Base-by-base conservation (phyloP, 2,113 vertebrate genomes). In the Rutilus rutilus region DNA sequence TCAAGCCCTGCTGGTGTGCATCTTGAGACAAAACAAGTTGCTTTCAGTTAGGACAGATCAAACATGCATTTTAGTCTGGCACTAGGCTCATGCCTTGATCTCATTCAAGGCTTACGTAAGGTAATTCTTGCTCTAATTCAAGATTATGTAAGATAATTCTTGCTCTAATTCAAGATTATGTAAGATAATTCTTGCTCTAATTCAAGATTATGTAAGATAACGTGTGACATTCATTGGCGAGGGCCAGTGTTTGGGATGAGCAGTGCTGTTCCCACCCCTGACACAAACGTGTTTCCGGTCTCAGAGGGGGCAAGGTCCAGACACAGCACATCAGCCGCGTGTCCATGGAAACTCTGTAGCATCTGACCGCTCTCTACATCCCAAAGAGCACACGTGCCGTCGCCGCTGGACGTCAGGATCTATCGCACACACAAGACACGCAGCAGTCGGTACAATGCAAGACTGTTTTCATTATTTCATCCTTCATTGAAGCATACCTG, bases 331-430 rank as follows among this genome's bases (percentile, higher is more conserved):
- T 99, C 98, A n/a, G 98, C 97, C 25, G 96, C 97, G 0, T 99
- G 98, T 17, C 98, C 98, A 15, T 99, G 98, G 92, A 99, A 99
- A 90, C 98, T 99, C 95, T 99, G 98, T 83, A 99, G 93, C 89
- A 99, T 96, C 91, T 99, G 98, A 6, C 98, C 98, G 0, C 98
- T 99, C 92, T 99, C 98, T n/a, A 99, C 98, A n/a, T 99, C 98
- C 98, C 98, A 99, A 9, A 99, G 93, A 67, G 98, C 98, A 88
- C 98, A 99, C 0, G 98, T 99, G 17, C 98, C 97, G 12, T 99
- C 98, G 3, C 98, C 98, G 0, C 98, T 99, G 14, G 98, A 97
- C 0, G 98, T 99, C 93, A 99, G 92, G 86, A 99, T 99, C 98
- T 99, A 87, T 45, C 80, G 89, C 52, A 86, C 54, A 87, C 71